Conservation (phyloP, 2,888 invertebrate genomes). For the Mythimna vitellina region DNA sequence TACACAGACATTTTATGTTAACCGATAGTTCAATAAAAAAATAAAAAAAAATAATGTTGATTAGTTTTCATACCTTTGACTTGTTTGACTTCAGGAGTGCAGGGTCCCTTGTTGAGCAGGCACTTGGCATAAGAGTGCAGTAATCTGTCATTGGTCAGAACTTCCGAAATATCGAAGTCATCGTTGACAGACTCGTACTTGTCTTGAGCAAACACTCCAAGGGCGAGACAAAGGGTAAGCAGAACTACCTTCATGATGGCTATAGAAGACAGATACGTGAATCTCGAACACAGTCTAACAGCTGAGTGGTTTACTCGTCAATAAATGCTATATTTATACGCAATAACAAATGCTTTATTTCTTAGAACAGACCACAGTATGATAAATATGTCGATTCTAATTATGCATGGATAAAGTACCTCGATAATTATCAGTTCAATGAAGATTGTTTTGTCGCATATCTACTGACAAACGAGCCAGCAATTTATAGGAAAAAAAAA, state of each 20-base stretch:
- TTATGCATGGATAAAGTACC: slow-evolving; percentile 64
- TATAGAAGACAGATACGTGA: slow-evolving; percentile 30
- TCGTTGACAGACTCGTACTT: slow-evolving; percentile 92
- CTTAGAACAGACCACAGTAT: slow-evolving; percentile 60
- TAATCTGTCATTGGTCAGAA: slow-evolving; percentile 92
- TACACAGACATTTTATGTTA: no score
- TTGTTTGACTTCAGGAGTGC: slow-evolving; percentile 93
- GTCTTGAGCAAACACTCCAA: slow-evolving; percentile 75
- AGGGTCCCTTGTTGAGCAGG: slow-evolving; percentile 92
- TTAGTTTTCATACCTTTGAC: slow-evolving; percentile 91
- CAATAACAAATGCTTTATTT: slow-evolving; percentile 58
- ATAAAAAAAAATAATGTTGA: no score
- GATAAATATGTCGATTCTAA: slow-evolving; percentile 68
- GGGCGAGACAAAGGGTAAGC: slow-evolving; percentile 72
- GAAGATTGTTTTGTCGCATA: slow-evolving; percentile 61
- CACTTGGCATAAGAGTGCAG: slow-evolving; percentile 93
- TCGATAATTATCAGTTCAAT: slow-evolving; percentile 63
- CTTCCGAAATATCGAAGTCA: slow-evolving; percentile 92
- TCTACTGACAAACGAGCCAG: slow-evolving; percentile 35
- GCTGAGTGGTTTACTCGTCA: slow-evolving; percentile 57
- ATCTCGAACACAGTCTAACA: slow-evolving; percentile 36
- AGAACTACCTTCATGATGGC: slow-evolving; percentile 75
- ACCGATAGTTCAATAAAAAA: no score
- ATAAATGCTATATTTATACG: slow-evolving; percentile 71
- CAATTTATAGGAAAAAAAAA: slow-evolving; percentile 32